phyloP scores from a whole-genome alignment of 2,797 vertebrate genomes.

The Melanotaenia maccullochi region DNA sequence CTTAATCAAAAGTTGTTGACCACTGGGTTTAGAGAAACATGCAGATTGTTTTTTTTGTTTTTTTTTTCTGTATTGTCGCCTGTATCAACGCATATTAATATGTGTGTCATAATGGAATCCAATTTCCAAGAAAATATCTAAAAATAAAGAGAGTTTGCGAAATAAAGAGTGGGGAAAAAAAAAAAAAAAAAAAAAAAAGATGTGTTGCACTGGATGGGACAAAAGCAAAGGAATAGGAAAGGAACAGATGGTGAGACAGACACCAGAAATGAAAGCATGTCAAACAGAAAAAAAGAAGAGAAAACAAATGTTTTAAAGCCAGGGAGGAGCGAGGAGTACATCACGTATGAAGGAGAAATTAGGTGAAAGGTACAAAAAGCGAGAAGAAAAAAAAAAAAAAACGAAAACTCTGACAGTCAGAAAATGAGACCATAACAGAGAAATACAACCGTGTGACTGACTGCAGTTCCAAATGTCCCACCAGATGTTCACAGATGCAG shows the following conservation, averaged over 20 bases:
- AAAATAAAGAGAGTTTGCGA: constrained; percentile 43
- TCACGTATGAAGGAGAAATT: constrained; percentile 19
- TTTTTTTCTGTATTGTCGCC: constrained; percentile 43
- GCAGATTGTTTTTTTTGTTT: background rate
- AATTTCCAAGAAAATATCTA: constrained; percentile 46
- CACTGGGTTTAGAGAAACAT: constrained; percentile 25
- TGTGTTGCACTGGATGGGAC: constrained; percentile 25
- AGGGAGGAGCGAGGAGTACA: constrained; percentile 8
- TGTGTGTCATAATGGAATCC: constrained; percentile 58
- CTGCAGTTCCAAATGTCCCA: constrained; percentile 67
- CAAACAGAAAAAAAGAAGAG: constrained; percentile 19
- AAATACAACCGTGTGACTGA: constrained; percentile 46
- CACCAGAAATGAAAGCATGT: constrained; percentile 16
- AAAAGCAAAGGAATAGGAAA: constrained; percentile 11
- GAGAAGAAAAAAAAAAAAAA: constrained; percentile 9
- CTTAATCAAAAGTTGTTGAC: constrained; percentile 42
- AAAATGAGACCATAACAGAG: constrained; percentile 53
- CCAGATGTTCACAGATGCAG: constrained; percentile 77
- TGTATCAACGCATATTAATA: constrained; percentile 40
- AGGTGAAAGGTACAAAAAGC: constrained; percentile 30
- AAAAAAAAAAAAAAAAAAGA: constrained; percentile 7
- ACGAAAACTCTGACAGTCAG: constrained; percentile 17
- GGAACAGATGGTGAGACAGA: constrained; percentile 50
- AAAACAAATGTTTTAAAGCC: constrained; percentile 16
- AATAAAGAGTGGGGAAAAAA: constrained; percentile 35